Conservation (phyloP, 2,797 vertebrate species). For the Amazona finschi region DNA sequence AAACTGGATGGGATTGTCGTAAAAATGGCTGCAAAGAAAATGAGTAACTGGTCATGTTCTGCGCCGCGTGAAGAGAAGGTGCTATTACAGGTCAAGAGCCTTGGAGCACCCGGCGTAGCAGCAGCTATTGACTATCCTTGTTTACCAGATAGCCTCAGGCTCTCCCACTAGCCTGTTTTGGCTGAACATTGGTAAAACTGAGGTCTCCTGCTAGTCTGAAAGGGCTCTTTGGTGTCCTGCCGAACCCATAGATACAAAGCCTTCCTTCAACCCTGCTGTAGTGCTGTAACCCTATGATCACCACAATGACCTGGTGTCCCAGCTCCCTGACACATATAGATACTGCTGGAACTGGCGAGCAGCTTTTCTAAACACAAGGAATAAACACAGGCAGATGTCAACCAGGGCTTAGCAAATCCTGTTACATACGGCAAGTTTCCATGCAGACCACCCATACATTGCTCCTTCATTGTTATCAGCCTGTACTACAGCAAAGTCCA, state of each 20-base stretch:
- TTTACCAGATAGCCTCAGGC: not conserved
- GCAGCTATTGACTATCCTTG: not conserved
- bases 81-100: not conserved
- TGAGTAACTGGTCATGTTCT: not conserved
- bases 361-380: not conserved
- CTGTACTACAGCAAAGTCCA: not conserved
- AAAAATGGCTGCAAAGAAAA: slow-evolving; percentile 86
- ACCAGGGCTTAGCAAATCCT: not conserved
- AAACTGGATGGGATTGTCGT: slow-evolving; percentile 95
- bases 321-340: not conserved
- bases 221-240: not conserved
- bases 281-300: not conserved
- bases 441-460: not conserved
- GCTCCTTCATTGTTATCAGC: not conserved
- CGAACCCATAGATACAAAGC: not conserved
- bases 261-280: not conserved
- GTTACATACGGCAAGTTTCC: not conserved
- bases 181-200: not conserved
- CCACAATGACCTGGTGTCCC: not conserved
- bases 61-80: not conserved
- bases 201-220: not conserved
- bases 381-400: not conserved
- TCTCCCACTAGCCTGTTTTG: not conserved
- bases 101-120: not conserved
- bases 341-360: not conserved